These are phyloP conservation scores for Diogma glabrata DNA, from an alignment of 2,888 invertebrate genomes.

Conservation along the genomic window DNA sequence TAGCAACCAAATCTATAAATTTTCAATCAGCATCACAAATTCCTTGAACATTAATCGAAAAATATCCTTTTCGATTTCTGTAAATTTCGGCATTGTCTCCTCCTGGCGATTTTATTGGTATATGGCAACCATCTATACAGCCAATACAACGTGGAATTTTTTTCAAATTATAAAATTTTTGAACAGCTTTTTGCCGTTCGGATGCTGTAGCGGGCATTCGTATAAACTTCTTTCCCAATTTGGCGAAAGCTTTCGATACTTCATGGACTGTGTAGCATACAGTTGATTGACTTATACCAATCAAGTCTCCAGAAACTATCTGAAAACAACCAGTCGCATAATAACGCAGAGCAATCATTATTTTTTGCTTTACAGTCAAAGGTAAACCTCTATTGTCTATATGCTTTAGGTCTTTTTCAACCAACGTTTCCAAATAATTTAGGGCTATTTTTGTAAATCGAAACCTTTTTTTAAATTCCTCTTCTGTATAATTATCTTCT, in stretches of 20 bases:
- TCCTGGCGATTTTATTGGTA: slow-evolving; percentile 13
- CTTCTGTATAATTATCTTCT: neutral
- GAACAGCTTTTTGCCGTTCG: neutral
- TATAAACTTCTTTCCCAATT: neutral
- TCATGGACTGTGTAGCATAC: neutral
- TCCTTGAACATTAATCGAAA: slow-evolving; percentile 23
- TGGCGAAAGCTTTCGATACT: neutral
- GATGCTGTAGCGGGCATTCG: neutral
- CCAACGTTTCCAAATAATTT: neutral
- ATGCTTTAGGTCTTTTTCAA: neutral
- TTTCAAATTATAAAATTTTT: neutral
- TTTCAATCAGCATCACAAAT: slow-evolving; percentile 17
- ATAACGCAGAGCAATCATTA: neutral
- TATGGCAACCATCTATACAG: neutral
- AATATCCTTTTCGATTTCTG: slow-evolving; percentile 20
- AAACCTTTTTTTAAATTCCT: neutral
- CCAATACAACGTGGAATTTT: neutral
- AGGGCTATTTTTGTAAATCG: neutral
- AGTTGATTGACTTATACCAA: neutral
- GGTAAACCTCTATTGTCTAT: neutral
- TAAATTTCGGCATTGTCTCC: slow-evolving; percentile 20
- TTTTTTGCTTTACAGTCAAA: neutral
- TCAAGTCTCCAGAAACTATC: neutral
- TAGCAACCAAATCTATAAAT: slow-evolving; percentile 22
- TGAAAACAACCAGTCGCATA: neutral